Percentiles rank a stretch among this genome's conserved stretches.
phyloP scores from a whole-genome alignment of 2,113 vertebrate species.

The Pyxicephalus adspersus region DNA sequence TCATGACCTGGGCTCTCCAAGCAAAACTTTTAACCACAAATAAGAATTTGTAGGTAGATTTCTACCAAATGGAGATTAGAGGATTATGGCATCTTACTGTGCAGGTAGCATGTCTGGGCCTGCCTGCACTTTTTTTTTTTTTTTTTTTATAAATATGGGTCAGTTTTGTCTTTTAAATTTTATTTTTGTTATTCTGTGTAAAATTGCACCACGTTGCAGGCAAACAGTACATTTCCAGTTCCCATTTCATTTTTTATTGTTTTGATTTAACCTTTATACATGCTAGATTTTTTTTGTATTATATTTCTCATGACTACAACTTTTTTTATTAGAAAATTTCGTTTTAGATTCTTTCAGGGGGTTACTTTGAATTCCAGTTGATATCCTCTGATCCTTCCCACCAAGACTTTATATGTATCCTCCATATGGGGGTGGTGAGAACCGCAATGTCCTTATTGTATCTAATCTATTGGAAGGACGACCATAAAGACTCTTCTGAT shows the following conservation, averaged over 20 bases:
- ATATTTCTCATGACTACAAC: slow-evolving; percentile 15
- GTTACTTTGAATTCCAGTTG: slow-evolving; percentile 8
- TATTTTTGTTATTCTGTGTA: slow-evolving; percentile 29
- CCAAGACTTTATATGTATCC: slow-evolving; percentile 13
- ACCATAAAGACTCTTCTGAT: slow-evolving; percentile 13
- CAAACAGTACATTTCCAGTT: slow-evolving; percentile 50
- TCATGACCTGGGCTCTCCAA: slow-evolving; percentile 27
- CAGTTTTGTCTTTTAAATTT: slow-evolving; percentile 3
- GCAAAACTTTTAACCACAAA: slow-evolving; percentile 13
- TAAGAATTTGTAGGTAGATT: slow-evolving; percentile 25
- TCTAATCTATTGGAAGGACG: background rate
- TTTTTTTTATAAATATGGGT: too few relatives aligned
- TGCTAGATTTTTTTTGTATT: slow-evolving; percentile 22
- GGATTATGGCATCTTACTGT: slow-evolving; percentile 31
- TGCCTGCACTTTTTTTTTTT: slow-evolving; percentile 19
- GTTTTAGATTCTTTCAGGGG: slow-evolving; percentile 9
- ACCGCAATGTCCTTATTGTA: background rate
- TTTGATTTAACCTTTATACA: slow-evolving; percentile 41
- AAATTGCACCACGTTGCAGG: slow-evolving; percentile 15
- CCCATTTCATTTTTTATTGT: slow-evolving; percentile 42
- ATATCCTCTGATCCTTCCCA: slow-evolving; percentile 44
- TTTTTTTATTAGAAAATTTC: background rate
- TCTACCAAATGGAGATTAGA: slow-evolving; percentile 41
- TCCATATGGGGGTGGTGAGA: slow-evolving; percentile 1
- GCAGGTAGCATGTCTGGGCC: slow-evolving; percentile 47